Evolutionary conservation across 1,140 invertebrate species (phyloP).

Genomic region (Episyrphus balteatus): DNA sequence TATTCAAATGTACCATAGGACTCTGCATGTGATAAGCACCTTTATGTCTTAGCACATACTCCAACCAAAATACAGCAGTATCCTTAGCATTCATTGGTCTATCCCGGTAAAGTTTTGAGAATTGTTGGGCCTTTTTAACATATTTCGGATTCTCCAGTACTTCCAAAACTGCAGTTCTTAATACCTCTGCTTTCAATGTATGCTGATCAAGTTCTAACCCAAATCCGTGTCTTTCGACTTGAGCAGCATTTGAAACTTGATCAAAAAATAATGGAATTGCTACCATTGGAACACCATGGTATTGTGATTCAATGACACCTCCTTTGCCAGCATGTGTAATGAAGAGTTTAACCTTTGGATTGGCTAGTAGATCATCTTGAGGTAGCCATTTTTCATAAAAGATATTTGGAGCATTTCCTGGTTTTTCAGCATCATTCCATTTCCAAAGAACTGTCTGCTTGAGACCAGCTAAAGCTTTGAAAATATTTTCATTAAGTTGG

Average conservation of each 20-base stretch:
- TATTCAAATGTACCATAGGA: conserved; percentile 17
- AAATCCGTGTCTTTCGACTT: conserved; percentile 12
- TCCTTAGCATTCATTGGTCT: conserved; percentile 36
- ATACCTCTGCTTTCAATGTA: background rate
- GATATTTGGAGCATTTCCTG: conserved; percentile 38
- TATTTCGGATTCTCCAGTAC: conserved; percentile 14
- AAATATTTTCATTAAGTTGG: conserved; percentile 27
- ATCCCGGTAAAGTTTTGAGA: conserved; percentile 25
- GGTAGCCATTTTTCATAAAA: conserved; percentile 38
- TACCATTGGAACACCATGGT: conserved; percentile 14
- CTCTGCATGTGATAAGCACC: conserved; percentile 54
- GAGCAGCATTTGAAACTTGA: conserved; percentile 13
- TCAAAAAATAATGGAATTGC: conserved; percentile 16
- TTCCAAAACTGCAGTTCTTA: conserved; percentile 10
- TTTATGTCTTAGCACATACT: conserved; percentile 56
- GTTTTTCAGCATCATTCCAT: conserved; percentile 23
- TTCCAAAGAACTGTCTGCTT: conserved; percentile 43
- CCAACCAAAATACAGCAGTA: conserved; percentile 57
- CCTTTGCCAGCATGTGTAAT: conserved; percentile 46
- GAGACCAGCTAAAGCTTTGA: conserved; percentile 6
- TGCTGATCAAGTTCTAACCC: conserved; percentile 18
- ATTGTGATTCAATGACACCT: conserved; percentile 38
- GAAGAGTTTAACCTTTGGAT: conserved; percentile 38
- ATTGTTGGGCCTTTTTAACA: conserved; percentile 5
- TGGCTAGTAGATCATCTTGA: conserved; percentile 40